Percentiles rank a stretch among this genome's conserved stretches.
Evolutionary conservation across 2,113 vertebrate species (phyloP).

Genomic region (Spheniscus mendiculus): DNA sequence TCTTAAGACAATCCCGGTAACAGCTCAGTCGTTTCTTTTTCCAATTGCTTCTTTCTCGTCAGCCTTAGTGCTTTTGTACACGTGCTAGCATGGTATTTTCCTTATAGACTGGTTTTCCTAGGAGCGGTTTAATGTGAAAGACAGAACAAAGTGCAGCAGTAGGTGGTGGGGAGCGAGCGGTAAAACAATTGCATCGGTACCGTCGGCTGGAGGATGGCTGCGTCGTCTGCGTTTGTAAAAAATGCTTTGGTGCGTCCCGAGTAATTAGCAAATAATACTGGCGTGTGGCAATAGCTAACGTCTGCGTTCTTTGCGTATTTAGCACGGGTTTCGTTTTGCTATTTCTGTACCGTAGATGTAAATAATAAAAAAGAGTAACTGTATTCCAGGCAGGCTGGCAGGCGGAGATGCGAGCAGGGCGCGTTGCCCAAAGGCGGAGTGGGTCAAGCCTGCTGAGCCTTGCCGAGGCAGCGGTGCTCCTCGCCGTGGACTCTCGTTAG

Average conservation of each 20-base stretch:
- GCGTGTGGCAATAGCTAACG: accelerated
- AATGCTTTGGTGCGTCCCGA: background rate
- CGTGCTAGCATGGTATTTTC: background rate
- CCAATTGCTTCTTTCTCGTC: background rate
- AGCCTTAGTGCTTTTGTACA: background rate
- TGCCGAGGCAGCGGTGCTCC: background rate
- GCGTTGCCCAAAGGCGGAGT: accelerated
- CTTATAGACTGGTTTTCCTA: background rate
- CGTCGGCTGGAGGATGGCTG: background rate
- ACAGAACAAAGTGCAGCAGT: background rate
- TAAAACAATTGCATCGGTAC: accelerated
- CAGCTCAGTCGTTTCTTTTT: background rate
- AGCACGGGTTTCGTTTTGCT: background rate
- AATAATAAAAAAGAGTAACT: accelerated
- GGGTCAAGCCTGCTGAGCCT: accelerated
- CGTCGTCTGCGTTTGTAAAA: background rate
- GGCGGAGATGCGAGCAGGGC: background rate
- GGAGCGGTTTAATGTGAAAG: background rate
- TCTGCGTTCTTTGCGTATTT: background rate
- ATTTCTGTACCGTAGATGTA: background rate
- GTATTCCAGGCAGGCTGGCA: background rate
- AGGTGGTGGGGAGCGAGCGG: background rate
- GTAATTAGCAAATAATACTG: background rate
- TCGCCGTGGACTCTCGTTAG: accelerated
- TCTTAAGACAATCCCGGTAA: background rate